A percentile compares a stretch with the other conserved stretches of the same genome.
phyloP scores from a whole-genome alignment of 2,888 invertebrate genomes.

The Harpalus rufipes region DNA sequence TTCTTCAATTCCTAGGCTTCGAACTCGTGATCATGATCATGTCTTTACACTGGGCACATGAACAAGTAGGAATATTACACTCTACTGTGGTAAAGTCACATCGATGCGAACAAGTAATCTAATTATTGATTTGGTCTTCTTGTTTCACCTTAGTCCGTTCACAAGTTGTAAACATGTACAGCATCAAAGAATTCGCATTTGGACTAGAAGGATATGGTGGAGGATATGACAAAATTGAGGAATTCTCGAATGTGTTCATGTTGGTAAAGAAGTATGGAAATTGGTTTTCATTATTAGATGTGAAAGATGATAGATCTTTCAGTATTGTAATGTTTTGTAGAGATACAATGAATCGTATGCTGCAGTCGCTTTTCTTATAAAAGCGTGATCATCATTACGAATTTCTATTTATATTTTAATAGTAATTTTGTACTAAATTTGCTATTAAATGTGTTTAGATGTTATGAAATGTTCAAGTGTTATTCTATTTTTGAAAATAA shows the following conservation, averaged over 20 bases:
- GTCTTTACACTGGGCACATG: conserved; percentile 37
- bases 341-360: no score
- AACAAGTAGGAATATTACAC: conserved; percentile 40
- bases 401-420: no score
- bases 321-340: not conserved
- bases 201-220: not conserved
- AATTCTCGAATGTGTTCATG: no score
- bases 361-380: no score
- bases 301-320: conserved; percentile 10
- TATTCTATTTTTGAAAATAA: no score
- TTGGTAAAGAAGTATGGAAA: no score
- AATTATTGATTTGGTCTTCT: conserved; percentile 44
- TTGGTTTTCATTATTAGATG: conserved; percentile 5
- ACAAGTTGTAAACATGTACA: not conserved
- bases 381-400: no score
- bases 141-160: conserved; percentile 21
- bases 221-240: not conserved
- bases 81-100: conserved; percentile 37
- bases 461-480: no score
- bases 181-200: not conserved
- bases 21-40: conserved; percentile 8
- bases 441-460: no score
- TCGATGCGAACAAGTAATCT: conserved; percentile 26
- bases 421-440: no score
- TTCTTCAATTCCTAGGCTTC: conserved; percentile 53